These are phyloP conservation scores for Atrichornis clamosus DNA, from an alignment of 2,113 vertebrate genomes.

Conservation along the genomic window DNA sequence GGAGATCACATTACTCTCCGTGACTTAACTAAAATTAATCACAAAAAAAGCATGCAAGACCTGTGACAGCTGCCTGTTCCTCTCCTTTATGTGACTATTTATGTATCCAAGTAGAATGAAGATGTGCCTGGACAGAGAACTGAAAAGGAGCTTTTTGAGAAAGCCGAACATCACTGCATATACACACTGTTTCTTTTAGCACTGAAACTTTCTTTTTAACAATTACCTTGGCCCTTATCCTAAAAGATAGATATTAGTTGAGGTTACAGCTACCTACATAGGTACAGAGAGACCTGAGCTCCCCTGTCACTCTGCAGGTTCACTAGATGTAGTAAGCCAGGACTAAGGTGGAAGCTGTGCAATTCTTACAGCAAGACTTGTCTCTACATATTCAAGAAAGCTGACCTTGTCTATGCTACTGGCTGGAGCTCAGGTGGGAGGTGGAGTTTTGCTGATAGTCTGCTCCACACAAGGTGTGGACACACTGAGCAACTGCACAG, in stretches of 20 bases:
- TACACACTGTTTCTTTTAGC: neutral
- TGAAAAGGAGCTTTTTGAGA: neutral
- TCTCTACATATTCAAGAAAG: neutral
- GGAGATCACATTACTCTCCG: neutral
- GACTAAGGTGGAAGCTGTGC: neutral
- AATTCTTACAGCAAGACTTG: neutral
- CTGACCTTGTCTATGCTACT: neutral
- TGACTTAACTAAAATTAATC: neutral
- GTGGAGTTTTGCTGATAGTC: neutral
- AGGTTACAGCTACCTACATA: neutral
- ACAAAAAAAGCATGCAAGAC: neutral
- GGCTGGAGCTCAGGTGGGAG: neutral
- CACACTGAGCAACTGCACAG: neutral
- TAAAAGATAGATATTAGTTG: neutral
- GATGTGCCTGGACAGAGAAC: neutral
- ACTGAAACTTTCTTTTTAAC: neutral
- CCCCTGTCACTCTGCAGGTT: neutral
- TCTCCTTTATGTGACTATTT: neutral
- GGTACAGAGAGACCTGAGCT: neutral
- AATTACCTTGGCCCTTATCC: neutral
- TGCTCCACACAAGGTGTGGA: neutral
- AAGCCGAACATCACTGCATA: neutral
- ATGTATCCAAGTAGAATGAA: neutral
- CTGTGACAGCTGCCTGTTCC: neutral
- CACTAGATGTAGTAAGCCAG: neutral